Conservation (phyloP, 2,797 vertebrate species). For the Hafferia zeledoni region DNA sequence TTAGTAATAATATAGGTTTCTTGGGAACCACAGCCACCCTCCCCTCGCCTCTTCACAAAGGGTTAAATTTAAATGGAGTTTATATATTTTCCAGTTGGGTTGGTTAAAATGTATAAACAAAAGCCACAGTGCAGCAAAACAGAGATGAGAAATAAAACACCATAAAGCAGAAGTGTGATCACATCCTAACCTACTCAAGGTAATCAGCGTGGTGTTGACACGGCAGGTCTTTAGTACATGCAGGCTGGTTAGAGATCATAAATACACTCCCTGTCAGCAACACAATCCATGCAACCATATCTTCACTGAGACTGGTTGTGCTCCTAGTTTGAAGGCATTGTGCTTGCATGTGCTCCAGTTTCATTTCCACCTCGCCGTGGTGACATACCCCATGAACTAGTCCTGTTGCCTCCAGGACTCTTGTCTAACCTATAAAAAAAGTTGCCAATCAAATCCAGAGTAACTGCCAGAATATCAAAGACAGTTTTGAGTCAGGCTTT, state of each 20-base stretch:
- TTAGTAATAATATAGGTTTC: not conserved
- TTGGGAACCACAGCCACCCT: not conserved
- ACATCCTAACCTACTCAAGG: not conserved
- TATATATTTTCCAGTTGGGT: not conserved
- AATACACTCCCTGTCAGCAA: not conserved
- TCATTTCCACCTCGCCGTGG: accelerated
- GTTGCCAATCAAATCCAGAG: constrained; percentile 16
- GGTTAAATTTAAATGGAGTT: not conserved
- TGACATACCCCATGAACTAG: not conserved
- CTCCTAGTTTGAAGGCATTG: not conserved
- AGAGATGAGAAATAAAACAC: not conserved
- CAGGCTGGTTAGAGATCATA: not conserved
- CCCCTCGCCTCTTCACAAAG: not conserved
- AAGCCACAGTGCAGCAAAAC: not conserved
- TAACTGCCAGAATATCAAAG: not conserved
- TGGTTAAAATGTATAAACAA: not conserved
- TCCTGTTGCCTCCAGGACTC: not conserved
- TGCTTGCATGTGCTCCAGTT: not conserved
- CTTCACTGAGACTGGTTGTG: not conserved
- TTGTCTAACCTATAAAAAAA: not conserved
- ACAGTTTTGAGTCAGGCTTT: not conserved
- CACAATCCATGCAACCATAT: not conserved
- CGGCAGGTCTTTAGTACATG: not conserved
- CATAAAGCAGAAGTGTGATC: not conserved
- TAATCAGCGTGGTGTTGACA: not conserved